Evolutionary conservation across 2,888 invertebrate species (phyloP), one percentile per base, ranked within the genome.

Genomic region (Habroteleia sp.): DNA sequence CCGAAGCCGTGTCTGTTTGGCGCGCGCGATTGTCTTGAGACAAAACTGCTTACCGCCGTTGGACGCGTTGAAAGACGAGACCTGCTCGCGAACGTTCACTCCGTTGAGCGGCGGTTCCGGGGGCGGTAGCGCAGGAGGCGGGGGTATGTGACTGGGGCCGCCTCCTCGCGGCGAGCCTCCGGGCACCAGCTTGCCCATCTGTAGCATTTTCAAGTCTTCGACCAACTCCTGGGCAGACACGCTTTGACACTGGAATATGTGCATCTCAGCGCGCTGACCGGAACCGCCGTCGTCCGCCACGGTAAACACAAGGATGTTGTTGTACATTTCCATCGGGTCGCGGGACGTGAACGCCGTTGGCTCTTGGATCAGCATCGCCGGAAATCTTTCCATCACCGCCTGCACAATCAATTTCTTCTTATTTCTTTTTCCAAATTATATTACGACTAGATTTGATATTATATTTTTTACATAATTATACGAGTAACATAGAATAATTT

Each of bases 321-420:
- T 99, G 91, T 99, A 99, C 87, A 98, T 93, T 90, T 99, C 99
- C 89, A 96, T 96, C 2, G 97, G 96, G 89, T 98, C 98, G 52
- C 95, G 94, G 74, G 97, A 97, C 48, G 97, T 96, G 89, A 97
- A 97, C n/a, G 99, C 98, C 4, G 98, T 98, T 1, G 99, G 99
- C 78, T 98, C 96, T 88, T 96, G 95, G 79, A 99, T 96, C 85
- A 97, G 91, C 44, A 95, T 92, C 27, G 97, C 94, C 0, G 98
- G 97, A 90, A 99, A 99, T 78, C 96, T 92, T 90, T 99, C 99
- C 92, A 99, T 97, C 77, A 98, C 94, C 78, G 96, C 96, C 97
- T 98, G 89, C n/a, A n/a, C n/a, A n/a, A n/a, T n/a, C n/a, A n/a
- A n/a, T n/a, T n/a, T n/a, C n/a, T n/a, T n/a, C n/a, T n/a, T n/a